Evolutionary conservation across 2,888 invertebrate genomes (phyloP), one percentile per base, ranked within the genome.

Genomic region (Germaria angustata): DNA sequence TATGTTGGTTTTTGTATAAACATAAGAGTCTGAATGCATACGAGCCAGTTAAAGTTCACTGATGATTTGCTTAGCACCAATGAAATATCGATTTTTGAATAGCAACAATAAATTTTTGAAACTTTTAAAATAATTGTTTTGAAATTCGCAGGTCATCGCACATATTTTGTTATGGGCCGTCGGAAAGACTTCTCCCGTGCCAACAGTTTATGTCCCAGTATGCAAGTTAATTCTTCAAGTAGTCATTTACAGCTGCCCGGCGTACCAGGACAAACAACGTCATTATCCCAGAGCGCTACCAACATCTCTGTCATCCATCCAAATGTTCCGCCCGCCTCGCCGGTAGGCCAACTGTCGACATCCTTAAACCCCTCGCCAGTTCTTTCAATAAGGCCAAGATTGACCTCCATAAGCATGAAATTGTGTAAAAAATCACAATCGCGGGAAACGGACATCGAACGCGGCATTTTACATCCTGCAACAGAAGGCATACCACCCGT

Each of bases 141-240:
- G 17, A 13, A 34, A 13, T 20, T 15, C 2, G 41, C 90, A 96
- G 96, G 95, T 89, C 93, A 96, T 88, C 96, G 95, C 90, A 97
- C 97, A 1, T 97, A 95, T 91, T 98, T 97, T 90, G 96, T 98
- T 78, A 93, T 95, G 88, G 95, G 95, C 32, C 93, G 95, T 28
- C 95, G 94, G 89, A 89, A 88, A 36, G 90, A 90, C 44, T 85
- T 87, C 7, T 89, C 91, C 2, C 88, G 89, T 8, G 87, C 89
- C 28, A 89, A 89, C 28, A 90, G 91, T 80, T 53, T 90, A 13
- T 88, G 87, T 79, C 89, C 90, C 75, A 90, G 90, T 85, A 85
- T 87, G 80, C 87, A 86, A 4, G 86, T 85, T 11, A 87, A 87
- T 36, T 82, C 84, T 2, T 73, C 79, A 0, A 86, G 86, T 41